Evolutionary conservation across 2,888 invertebrate genomes (phyloP).

Genomic region (Matsumyia berberina): DNA sequence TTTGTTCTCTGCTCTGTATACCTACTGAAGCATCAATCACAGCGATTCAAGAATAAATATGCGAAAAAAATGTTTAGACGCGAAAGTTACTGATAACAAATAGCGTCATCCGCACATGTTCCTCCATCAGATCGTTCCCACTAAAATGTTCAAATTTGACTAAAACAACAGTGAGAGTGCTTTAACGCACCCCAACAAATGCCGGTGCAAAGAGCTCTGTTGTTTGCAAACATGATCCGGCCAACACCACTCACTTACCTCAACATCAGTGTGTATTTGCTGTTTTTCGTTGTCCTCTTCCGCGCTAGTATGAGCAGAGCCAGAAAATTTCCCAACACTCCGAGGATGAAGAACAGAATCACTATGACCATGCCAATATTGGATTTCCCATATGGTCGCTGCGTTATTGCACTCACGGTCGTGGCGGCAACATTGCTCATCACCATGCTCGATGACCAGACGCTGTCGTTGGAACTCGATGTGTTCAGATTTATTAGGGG

Average conservation of each 20-base stretch:
- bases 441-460: constrained; percentile 12
- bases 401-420: constrained; percentile 17
- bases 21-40: constrained; percentile 8
- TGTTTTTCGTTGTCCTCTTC: constrained; percentile 90
- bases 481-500: constrained; percentile 18
- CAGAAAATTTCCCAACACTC: constrained; percentile 90
- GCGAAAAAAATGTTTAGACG: neutral
- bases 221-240: constrained; percentile 12
- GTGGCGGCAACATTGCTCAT: constrained; percentile 11
- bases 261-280: constrained; percentile 91
- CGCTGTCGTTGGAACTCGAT: constrained; percentile 46
- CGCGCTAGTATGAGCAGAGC: constrained; percentile 90
- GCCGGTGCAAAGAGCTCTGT: too few species aligned
- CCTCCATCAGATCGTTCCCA: constrained; percentile 12
- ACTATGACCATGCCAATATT: constrained; percentile 39
- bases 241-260: constrained; percentile 79
- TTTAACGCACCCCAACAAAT: neutral
- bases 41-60: neutral
- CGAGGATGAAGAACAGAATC: constrained; percentile 84
- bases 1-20: too few species aligned
- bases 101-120: constrained; percentile 36
- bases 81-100: constrained; percentile 43
- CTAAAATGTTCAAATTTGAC: neutral
- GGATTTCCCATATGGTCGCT: constrained; percentile 17
- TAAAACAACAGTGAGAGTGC: neutral